phyloP scores from a whole-genome alignment of 2,113 vertebrate species.

The Syngnathoides biaculeatus region DNA sequence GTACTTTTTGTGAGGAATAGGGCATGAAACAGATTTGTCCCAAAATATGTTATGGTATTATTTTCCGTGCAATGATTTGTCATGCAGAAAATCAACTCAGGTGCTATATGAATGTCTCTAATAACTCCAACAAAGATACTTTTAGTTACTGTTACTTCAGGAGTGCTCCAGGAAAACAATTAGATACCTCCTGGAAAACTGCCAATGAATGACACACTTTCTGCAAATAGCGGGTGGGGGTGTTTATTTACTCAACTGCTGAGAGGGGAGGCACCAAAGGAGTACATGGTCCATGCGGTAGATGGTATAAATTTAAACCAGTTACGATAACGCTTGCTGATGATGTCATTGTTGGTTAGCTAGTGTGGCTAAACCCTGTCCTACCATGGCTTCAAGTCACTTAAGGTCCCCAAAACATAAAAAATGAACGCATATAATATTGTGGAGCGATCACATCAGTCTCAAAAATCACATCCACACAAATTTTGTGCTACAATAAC shows the following conservation, averaged over 20 bases:
- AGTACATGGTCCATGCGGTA: neutral
- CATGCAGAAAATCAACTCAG: neutral
- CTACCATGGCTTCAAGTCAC: too few relatives aligned
- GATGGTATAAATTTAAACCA: neutral
- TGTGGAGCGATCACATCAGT: too few relatives aligned
- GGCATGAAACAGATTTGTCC: neutral
- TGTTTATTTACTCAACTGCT: neutral
- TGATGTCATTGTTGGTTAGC: neutral
- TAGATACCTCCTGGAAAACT: conserved; percentile 4
- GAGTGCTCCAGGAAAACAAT: conserved; percentile 17
- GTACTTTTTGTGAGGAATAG: neutral
- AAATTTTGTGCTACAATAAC: too few relatives aligned
- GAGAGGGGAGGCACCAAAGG: neutral
- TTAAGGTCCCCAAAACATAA: too few relatives aligned
- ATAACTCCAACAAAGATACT: neutral
- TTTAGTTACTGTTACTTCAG: neutral
- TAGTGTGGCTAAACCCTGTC: too few relatives aligned
- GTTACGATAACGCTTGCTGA: neutral
- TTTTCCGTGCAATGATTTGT: neutral
- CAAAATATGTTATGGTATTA: too few relatives aligned
- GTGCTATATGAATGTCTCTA: neutral
- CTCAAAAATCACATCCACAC: too few relatives aligned
- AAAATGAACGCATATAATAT: too few relatives aligned
- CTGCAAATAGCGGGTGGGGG: neutral
- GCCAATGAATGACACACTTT: conserved; percentile 19